A percentile compares a stretch with the other conserved stretches of the same genome.
These are phyloP conservation scores for Andricus quercusramuli DNA, from an alignment of 2,888 invertebrate genomes.

Conservation along the genomic window DNA sequence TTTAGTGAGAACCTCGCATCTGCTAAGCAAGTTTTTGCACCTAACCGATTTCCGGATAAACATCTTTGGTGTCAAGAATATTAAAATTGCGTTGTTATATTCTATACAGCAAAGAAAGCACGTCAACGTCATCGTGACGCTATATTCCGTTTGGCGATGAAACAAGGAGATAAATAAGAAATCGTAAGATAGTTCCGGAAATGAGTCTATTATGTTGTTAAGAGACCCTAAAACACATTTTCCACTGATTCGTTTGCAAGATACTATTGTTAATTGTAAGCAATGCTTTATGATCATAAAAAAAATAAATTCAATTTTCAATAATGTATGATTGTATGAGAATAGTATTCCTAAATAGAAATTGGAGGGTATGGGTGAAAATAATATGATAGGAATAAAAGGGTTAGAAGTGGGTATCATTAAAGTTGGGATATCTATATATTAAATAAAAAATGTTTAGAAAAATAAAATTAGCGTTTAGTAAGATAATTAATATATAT, in stretches of 20 bases:
- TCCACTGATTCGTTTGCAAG: background rate
- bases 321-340: no score
- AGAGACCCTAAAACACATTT: background rate
- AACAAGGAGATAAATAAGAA: conserved; percentile 17
- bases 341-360: no score
- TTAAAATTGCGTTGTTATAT: conserved; percentile 54
- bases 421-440: no score
- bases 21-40: conserved; percentile 52
- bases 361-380: no score
- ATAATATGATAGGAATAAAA: no score
- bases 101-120: conserved; percentile 41
- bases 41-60: conserved; percentile 53
- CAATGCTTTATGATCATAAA: background rate
- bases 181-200: conserved; percentile 21
- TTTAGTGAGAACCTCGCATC: conserved; percentile 56
- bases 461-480: no score
- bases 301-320: background rate
- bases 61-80: conserved; percentile 47
- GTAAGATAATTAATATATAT: no score
- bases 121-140: conserved; percentile 1
- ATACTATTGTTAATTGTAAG: background rate
- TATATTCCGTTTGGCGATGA: conserved; percentile 12
- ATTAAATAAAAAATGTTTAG: no score
- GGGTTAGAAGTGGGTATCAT: no score
- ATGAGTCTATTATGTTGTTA: conserved; percentile 17